Evolutionary conservation across 2,797 vertebrate species (phyloP), one percentile per base, ranked within the genome.

Genomic region (Oryzias sinensis): DNA sequence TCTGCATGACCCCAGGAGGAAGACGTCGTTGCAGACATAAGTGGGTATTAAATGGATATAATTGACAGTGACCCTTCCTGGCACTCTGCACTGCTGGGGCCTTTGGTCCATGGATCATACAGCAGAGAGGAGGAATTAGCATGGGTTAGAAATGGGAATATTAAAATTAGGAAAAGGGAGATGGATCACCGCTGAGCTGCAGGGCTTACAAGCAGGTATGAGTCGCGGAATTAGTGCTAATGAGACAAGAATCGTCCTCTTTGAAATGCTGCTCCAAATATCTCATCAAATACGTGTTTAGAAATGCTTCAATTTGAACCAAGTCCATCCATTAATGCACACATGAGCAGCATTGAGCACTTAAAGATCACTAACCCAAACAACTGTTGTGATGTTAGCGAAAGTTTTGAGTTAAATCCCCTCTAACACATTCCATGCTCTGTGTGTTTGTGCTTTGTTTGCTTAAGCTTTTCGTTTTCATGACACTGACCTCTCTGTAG

Each of bases 1-100:
- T 88, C 84, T 89, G 79, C n/a, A 68, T 93, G 92, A 93, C 91
- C 90, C 84, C 87, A 56, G 83, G 65, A 86, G 76, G 80, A 87
- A 82, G 78, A 90, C 66, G 82, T 86, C 76, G 80, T 86, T 78
- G 84, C 85, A 89, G 89, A 89, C 90, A 90, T 92, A 92, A 93
- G 91, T 92, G 89, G 91, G 91, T 92, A 93, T 93, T 92, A 93
- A 92, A 93, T 92, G 91, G 91, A 90, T 92, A 91, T 92, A 93
- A 93, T 90, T 92, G 91, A 93, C 89, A 92, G 92, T 93, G 92
- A 93, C 91, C 92, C 87, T 82, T 82, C 69, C 87, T 90, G 89
- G 86, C 89, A 90, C 87, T 84, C 76, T 80, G 82, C 15, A 71
- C 81, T 61, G 83, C 79, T 0, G 53, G 80, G 80, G 84, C 83